phyloP scores from a whole-genome alignment of 2,888 invertebrate genomes.

The Andricus quercusramuli region DNA sequence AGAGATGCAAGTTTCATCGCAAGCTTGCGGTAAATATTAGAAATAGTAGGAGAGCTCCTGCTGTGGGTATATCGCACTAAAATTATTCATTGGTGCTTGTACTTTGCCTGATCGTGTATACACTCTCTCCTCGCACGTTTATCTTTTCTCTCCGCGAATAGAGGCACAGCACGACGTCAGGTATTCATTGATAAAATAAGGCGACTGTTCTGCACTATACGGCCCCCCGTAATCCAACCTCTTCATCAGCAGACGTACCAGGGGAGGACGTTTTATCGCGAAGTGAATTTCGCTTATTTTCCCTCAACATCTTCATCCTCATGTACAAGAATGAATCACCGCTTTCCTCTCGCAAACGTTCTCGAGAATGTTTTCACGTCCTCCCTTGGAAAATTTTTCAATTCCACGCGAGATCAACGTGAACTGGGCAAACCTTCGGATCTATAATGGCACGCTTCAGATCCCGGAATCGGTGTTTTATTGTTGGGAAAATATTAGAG shows the following conservation, averaged over 20 bases:
- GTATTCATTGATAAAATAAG: constrained; percentile 43
- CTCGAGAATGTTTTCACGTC: not conserved
- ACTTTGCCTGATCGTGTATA: constrained; percentile 15
- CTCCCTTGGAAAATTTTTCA: constrained; percentile 1
- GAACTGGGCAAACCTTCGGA: not conserved
- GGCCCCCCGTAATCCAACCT: constrained; percentile 22
- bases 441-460: constrained; percentile 7
- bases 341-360: not conserved
- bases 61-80: constrained; percentile 10
- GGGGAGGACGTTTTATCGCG: not conserved
- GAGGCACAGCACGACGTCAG: constrained; percentile 40
- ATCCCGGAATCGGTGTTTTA: constrained; percentile 45
- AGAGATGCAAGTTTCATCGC: constrained; percentile 30
- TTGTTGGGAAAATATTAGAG: constrained; percentile 38
- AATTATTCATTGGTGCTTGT: constrained; percentile 40
- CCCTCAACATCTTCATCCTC: not conserved
- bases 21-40: constrained; percentile 40
- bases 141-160: constrained; percentile 9
- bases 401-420: not conserved
- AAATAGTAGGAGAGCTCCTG: constrained; percentile 38
- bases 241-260: constrained; percentile 9
- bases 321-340: constrained; percentile 4
- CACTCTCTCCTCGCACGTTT: not conserved
- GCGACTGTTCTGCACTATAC: not conserved
- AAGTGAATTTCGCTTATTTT: not conserved